phyloP scores from a whole-genome alignment of 1,140 invertebrate species.

The Pogonus chalceus region DNA sequence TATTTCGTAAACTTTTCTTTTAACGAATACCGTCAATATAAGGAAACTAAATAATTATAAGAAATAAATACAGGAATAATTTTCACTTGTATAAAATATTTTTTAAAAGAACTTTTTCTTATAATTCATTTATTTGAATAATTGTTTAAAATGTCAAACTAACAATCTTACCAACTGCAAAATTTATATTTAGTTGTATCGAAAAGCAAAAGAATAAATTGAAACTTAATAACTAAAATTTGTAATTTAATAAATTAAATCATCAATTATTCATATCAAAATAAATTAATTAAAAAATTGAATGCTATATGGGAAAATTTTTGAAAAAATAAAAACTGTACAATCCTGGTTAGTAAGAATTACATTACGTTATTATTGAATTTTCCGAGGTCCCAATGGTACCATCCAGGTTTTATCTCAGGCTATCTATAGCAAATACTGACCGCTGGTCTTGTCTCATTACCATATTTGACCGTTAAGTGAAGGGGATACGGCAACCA shows the following conservation, averaged over 20 bases:
- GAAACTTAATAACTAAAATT: neutral
- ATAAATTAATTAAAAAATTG: neutral
- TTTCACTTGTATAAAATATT: no score
- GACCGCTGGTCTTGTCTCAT: neutral
- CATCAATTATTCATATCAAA: neutral
- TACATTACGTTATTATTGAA: conserved; percentile 3
- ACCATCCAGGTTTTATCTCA: neutral
- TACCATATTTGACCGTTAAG: conserved; percentile 6
- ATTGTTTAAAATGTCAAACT: no score
- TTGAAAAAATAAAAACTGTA: neutral
- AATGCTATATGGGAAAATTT: neutral
- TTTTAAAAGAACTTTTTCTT: no score
- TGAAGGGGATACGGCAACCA: neutral
- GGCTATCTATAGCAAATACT: neutral
- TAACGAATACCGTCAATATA: neutral
- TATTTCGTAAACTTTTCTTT: neutral
- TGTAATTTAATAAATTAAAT: neutral
- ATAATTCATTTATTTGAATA: no score
- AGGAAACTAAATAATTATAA: neutral
- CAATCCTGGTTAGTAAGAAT: conserved; percentile 4
- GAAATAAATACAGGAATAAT: neutral
- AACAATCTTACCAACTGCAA: no score
- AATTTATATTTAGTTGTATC: no score
- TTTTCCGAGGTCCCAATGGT: neutral
- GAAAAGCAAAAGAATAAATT: no score